These are phyloP conservation scores for Prionace glauca DNA, from an alignment of 2,797 vertebrate genomes.

Conservation along the genomic window DNA sequence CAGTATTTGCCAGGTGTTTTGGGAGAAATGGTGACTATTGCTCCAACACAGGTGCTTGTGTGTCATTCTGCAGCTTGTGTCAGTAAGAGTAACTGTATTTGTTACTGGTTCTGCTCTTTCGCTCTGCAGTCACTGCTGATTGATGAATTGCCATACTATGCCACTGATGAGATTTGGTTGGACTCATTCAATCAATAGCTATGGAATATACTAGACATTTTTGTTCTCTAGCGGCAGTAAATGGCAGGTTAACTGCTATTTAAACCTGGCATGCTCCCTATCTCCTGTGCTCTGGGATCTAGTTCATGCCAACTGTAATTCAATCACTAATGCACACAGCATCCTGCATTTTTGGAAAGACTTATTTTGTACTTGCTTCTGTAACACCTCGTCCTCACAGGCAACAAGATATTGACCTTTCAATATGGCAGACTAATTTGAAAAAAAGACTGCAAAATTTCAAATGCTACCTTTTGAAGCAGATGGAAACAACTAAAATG, in stretches of 20 bases:
- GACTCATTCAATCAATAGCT: constrained; percentile 42
- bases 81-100: neutral
- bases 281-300: constrained; percentile 29
- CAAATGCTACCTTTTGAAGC: neutral
- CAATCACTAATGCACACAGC: constrained; percentile 45
- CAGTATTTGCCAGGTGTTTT: neutral
- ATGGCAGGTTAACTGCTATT: constrained; percentile 41
- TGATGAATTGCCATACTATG: constrained; percentile 1
- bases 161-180: constrained; percentile 42
- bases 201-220: constrained; percentile 39
- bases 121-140: neutral
- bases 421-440: neutral
- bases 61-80: neutral
- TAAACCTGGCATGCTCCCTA: constrained; percentile 38
- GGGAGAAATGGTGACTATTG: neutral
- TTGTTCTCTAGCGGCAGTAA: constrained; percentile 40
- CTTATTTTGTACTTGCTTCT: neutral
- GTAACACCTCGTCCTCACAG: neutral
- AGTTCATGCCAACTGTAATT: constrained; percentile 41
- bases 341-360: neutral
- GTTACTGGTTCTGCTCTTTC: neutral
- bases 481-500: neutral
- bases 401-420: neutral
- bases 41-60: neutral
- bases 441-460: neutral